These are phyloP conservation scores for Mellivora capensis DNA, from an alignment of 2,113 vertebrate species.

Conservation along the genomic window DNA sequence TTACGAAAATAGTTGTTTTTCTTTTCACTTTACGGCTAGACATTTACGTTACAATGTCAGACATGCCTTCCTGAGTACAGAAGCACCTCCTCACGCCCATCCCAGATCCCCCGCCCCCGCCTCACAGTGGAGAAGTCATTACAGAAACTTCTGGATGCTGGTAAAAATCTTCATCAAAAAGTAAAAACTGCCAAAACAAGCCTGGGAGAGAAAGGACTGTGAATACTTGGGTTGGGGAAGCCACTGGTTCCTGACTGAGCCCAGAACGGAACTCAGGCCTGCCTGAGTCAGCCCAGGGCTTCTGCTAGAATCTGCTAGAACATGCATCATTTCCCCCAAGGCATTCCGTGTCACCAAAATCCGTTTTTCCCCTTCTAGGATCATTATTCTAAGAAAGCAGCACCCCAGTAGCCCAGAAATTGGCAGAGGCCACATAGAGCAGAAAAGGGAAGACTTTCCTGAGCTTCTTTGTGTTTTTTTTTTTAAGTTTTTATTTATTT, in stretches of 20 bases:
- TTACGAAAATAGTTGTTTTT: background rate
- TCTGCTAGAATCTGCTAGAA: background rate
- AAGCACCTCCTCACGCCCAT: background rate
- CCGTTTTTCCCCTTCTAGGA: too few species aligned
- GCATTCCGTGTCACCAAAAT: background rate
- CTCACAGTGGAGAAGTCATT: background rate
- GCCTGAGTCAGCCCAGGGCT: background rate
- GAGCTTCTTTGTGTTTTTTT: background rate
- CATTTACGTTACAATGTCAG: background rate
- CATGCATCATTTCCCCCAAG: background rate
- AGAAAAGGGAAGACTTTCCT: fast-evolving
- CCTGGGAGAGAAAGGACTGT: too few species aligned
- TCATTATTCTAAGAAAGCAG: background rate
- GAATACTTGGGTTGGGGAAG: background rate
- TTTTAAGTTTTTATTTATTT: too few species aligned
- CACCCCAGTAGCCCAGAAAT: background rate
- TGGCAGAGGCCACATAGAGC: fast-evolving
- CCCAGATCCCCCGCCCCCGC: background rate
- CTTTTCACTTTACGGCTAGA: background rate
- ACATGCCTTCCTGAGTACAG: background rate
- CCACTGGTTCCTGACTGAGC: background rate
- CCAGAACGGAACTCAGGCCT: background rate
- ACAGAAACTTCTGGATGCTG: background rate
- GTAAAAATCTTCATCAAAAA: background rate
- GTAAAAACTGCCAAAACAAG: background rate